Conservation (phyloP, 1,140 invertebrate species). For the Neuroterus valhalla region DNA sequence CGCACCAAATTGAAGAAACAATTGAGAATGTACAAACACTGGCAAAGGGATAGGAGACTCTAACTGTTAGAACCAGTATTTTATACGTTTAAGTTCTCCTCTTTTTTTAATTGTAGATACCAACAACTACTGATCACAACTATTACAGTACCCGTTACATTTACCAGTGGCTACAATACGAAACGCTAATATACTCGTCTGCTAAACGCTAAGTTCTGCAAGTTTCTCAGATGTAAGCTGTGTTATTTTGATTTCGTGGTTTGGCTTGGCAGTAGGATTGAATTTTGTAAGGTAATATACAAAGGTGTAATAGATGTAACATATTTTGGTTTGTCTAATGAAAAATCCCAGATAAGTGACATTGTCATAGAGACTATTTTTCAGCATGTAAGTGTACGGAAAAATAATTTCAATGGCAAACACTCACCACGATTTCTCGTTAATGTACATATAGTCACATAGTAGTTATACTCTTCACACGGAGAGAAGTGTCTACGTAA, state of each 20-base stretch:
- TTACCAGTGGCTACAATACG: slow-evolving; percentile 28
- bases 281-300: slow-evolving; percentile 19
- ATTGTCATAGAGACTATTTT: not conserved
- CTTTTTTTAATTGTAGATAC: slow-evolving; percentile 23
- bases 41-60: not conserved
- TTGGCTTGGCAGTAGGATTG: slow-evolving; percentile 19
- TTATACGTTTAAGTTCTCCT: not conserved
- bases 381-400: too few species aligned
- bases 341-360: not conserved
- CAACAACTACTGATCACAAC: slow-evolving; percentile 29
- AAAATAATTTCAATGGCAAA: too few species aligned
- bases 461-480: too few species aligned
- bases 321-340: not conserved
- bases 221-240: slow-evolving; percentile 21
- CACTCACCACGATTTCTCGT: too few species aligned
- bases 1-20: too few species aligned
- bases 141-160: slow-evolving; percentile 28
- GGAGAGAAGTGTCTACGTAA: too few species aligned
- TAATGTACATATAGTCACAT: too few species aligned
- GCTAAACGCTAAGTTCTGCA: slow-evolving; percentile 25
- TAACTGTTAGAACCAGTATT: not conserved
- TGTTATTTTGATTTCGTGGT: slow-evolving; percentile 2
- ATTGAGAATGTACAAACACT: not conserved
- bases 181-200: slow-evolving; percentile 21
- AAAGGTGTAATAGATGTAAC: not conserved